Evolutionary conservation across 2,113 vertebrate species (phyloP).

Genomic region (Camarhynchus parvulus): DNA sequence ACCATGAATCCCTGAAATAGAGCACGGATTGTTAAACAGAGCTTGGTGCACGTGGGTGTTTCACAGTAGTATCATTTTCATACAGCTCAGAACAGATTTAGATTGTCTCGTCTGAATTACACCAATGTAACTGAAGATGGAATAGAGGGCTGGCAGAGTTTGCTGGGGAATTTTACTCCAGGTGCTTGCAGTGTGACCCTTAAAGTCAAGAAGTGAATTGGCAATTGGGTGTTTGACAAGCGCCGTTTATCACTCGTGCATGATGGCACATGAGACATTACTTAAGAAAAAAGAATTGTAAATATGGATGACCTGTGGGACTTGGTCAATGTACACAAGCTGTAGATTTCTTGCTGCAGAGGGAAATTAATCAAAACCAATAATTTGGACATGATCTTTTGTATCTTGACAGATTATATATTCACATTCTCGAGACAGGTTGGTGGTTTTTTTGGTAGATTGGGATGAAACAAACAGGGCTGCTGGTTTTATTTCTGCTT

Average conservation of each 20-base stretch:
- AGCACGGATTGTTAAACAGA: background rate
- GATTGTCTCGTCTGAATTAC: background rate
- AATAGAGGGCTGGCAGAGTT: background rate
- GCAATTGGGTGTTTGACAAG: slow-evolving; percentile 23
- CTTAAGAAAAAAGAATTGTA: slow-evolving; percentile 1
- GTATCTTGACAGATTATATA: background rate
- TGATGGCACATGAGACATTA: background rate
- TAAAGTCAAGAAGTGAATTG: slow-evolving; percentile 15
- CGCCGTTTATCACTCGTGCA: background rate
- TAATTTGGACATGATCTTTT: background rate
- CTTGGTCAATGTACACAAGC: background rate
- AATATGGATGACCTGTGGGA: slow-evolving; percentile 4
- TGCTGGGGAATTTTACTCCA: background rate
- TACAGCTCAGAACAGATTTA: background rate
- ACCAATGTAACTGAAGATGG: background rate
- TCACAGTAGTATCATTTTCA: background rate
- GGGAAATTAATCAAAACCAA: background rate
- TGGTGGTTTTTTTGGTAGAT: background rate
- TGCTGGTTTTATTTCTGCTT: background rate
- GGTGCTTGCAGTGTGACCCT: slow-evolving; percentile 1
- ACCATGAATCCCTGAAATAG: background rate
- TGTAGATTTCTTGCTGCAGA: background rate
- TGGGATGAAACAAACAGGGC: background rate
- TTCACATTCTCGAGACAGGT: background rate
- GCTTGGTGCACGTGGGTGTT: background rate